phyloP scores from a whole-genome alignment of 2,888 invertebrate genomes.

The Lomographa bimaculata region DNA sequence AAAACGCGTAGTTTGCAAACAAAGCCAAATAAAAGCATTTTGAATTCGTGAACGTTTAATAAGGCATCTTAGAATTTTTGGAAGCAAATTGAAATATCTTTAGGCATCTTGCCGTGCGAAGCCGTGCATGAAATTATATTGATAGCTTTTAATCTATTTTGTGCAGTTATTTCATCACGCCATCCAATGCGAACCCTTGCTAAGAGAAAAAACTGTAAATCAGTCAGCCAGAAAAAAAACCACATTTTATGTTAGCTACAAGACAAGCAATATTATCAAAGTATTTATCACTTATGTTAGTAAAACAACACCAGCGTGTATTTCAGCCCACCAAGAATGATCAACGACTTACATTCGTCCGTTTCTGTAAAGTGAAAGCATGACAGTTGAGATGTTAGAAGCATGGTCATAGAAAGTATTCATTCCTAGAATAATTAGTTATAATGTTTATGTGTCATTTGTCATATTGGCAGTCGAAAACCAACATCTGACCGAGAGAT shows the following conservation, averaged over 20 bases:
- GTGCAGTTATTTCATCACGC: conserved; percentile 6
- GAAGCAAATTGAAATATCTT: conserved; percentile 32
- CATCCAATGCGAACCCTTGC: conserved; percentile 8
- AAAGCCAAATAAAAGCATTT: conserved; percentile 36
- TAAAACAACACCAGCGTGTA: conserved; percentile 59
- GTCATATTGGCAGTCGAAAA: conserved; percentile 8
- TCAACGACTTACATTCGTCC: conserved; percentile 80
- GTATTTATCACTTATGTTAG: too few relatives aligned
- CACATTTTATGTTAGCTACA: background rate
- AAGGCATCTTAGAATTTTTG: too few relatives aligned
- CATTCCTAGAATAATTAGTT: conserved; percentile 13
- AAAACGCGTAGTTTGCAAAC: conserved; percentile 30
- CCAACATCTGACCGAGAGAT: conserved; percentile 7
- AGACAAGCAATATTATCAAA: background rate
- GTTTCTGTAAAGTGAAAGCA: conserved; percentile 81
- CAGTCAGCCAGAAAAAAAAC: conserved; percentile 10
- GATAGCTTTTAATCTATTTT: background rate
- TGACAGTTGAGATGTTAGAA: conserved; percentile 74
- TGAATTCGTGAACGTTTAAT: too few relatives aligned
- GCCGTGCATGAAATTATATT: conserved; percentile 18
- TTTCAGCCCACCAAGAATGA: conserved; percentile 64
- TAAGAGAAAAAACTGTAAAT: conserved; percentile 1
- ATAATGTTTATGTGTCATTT: too few relatives aligned
- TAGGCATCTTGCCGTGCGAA: conserved; percentile 46
- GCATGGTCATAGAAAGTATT: conserved; percentile 39